Evolutionary conservation across 2,888 invertebrate species (phyloP).

Genomic region (Trachelus stipa): DNA sequence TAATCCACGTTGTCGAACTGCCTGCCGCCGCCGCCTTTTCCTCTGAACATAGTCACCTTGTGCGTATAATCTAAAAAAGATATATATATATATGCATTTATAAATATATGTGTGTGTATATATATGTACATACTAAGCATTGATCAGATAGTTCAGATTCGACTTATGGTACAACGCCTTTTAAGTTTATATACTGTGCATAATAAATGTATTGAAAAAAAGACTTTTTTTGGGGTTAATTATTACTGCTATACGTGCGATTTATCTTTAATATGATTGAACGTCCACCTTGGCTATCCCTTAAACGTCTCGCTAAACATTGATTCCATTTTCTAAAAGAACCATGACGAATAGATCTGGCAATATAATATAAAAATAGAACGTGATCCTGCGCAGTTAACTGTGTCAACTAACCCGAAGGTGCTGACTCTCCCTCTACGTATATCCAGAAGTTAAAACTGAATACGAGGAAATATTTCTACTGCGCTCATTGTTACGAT

Average conservation of each 20-base stretch:
- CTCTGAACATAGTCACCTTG: conserved; percentile 72
- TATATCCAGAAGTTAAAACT: background rate
- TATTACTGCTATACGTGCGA: background rate
- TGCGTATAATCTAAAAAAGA: conserved; percentile 65
- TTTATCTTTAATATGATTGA: background rate
- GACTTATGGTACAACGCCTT: background rate
- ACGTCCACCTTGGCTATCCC: background rate
- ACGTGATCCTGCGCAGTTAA: background rate
- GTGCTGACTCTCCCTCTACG: background rate
- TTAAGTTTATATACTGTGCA: too few species aligned
- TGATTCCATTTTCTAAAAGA: background rate
- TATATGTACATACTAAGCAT: background rate
- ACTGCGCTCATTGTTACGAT: background rate
- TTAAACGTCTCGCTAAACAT: background rate
- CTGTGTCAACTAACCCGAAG: background rate
- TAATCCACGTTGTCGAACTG: conserved; percentile 73
- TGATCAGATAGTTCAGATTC: background rate
- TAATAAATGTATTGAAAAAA: background rate
- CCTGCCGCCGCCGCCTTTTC: conserved; percentile 65
- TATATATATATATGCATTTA: background rate
- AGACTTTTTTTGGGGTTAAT: background rate
- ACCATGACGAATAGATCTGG: background rate
- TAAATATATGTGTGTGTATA: background rate
- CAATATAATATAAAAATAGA: background rate
- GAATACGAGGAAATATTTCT: background rate